Percentiles rank a stretch among this genome's conserved stretches.
Conservation (phyloP, 2,113 vertebrate genomes). For the Chrysochloris asiatica region DNA sequence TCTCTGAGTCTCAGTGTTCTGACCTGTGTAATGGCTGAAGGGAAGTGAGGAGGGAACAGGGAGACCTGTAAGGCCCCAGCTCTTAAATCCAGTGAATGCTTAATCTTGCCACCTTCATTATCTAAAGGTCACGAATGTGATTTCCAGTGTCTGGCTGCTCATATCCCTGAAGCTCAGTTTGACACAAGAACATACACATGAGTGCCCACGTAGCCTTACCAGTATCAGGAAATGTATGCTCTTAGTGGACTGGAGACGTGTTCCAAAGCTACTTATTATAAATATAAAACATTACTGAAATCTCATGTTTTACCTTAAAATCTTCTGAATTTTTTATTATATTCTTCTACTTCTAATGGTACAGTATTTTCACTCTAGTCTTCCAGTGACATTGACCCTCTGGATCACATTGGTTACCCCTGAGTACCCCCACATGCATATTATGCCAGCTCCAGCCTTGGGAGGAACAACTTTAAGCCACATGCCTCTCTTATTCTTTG, state of each 20-base stretch:
- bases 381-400: not conserved
- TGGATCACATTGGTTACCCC: not conserved
- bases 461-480: not conserved
- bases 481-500: not conserved
- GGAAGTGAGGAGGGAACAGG: not conserved
- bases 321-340: constrained; percentile 36
- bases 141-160: not conserved
- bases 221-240: not conserved
- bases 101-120: not conserved
- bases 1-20: not conserved
- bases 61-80: not conserved
- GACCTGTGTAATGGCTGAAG: not conserved
- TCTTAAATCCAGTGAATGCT: not conserved
- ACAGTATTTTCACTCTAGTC: not conserved
- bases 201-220: too few relatives aligned
- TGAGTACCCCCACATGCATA: accelerated
- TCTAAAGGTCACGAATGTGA: not conserved
- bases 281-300: not conserved
- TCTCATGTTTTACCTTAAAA: not conserved
- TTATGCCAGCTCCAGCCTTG: not conserved
- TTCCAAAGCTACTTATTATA: not conserved
- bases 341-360: not conserved
- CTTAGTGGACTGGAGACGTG: not conserved
- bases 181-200: not conserved
- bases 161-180: not conserved